Evolutionary conservation across 2,797 vertebrate species (phyloP).

Genomic region (Chrysocyon brachyurus): DNA sequence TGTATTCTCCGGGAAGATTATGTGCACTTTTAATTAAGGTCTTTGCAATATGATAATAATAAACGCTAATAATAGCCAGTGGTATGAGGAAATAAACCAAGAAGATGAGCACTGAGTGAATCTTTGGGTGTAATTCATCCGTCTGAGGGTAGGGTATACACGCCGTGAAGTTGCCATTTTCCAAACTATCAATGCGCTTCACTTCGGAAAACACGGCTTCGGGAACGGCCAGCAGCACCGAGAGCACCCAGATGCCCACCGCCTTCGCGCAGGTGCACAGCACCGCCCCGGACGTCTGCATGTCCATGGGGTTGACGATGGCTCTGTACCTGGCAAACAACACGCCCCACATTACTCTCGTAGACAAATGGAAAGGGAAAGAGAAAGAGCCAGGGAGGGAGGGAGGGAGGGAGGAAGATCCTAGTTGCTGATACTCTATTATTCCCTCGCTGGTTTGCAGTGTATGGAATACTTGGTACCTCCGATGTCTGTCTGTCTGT

Average conservation of each 20-base stretch:
- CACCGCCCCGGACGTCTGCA: conserved; percentile 94
- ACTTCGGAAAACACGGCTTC: conserved; percentile 96
- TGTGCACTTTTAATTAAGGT: conserved; percentile 95
- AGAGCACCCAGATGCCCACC: conserved; percentile 94
- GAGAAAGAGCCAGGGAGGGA: rapidly evolving
- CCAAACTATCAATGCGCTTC: conserved; percentile 88
- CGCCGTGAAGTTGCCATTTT: conserved; percentile 93
- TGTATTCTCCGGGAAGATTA: conserved; percentile 96
- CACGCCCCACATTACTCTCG: conserved; percentile 24
- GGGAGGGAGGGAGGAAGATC: neutral
- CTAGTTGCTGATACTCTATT: neutral
- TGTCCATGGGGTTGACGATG: conserved; percentile 98
- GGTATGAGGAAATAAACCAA: conserved; percentile 97
- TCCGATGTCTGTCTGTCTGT: neutral
- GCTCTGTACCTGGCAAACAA: conserved; percentile 93
- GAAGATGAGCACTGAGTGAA: conserved; percentile 97
- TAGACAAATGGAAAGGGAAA: neutral
- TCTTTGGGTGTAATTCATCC: conserved; percentile 94
- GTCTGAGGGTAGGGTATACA: conserved; percentile 96
- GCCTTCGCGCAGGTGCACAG: conserved; percentile 95
- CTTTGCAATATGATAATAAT: conserved; percentile 96
- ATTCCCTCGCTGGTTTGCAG: neutral
- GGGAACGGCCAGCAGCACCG: conserved; percentile 93
- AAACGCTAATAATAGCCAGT: conserved; percentile 94
- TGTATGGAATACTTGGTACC: neutral